Evolutionary conservation across 92 coral and sea anemone species (phyloP).

Genomic region (Nematostella vectensis): DNA sequence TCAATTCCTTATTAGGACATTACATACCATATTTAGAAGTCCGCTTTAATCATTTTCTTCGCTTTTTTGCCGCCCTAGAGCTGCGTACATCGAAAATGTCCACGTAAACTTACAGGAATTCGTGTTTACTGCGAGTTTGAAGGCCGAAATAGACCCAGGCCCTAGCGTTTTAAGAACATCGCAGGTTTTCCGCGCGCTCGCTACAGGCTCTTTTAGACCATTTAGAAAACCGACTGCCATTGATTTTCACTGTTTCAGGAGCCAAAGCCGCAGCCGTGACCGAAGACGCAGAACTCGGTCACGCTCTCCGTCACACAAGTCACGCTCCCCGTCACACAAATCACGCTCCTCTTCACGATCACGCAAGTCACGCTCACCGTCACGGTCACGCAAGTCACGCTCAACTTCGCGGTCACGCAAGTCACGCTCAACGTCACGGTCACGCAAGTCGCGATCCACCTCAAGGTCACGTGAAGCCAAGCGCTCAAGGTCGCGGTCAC

Average conservation of each 20-base stretch:
- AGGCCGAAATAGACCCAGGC: too few species aligned
- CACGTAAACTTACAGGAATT: too few species aligned
- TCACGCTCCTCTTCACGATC: slow-evolving; percentile 34
- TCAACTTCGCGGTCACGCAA: slow-evolving; percentile 59
- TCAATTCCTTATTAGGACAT: too few species aligned
- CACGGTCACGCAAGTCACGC: slow-evolving; percentile 46
- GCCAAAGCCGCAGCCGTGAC: slow-evolving; percentile 62
- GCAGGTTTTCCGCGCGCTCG: too few species aligned
- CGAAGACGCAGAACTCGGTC: slow-evolving; percentile 37
- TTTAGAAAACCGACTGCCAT: too few species aligned
- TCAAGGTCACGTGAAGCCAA: slow-evolving; percentile 38
- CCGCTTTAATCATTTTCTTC: too few species aligned
- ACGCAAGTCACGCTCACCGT: slow-evolving; percentile 36
- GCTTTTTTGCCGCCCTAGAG: too few species aligned
- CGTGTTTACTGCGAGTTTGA: too few species aligned
- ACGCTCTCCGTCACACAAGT: slow-evolving; percentile 25
- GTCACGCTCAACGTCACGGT: slow-evolving; percentile 68
- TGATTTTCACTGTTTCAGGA: slow-evolving; percentile 10
- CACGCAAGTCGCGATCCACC: slow-evolving; percentile 33
- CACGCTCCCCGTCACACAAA: slow-evolving; percentile 52
- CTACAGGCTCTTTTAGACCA: too few species aligned
- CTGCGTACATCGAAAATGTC: too few species aligned
- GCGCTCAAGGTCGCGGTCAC: slow-evolving; percentile 38
- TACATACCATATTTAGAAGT: too few species aligned
- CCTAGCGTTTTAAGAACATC: too few species aligned